These are phyloP conservation scores for Quadroppia sp. DNA, from an alignment of 2,888 invertebrate genomes.

Conservation along the genomic window DNA sequence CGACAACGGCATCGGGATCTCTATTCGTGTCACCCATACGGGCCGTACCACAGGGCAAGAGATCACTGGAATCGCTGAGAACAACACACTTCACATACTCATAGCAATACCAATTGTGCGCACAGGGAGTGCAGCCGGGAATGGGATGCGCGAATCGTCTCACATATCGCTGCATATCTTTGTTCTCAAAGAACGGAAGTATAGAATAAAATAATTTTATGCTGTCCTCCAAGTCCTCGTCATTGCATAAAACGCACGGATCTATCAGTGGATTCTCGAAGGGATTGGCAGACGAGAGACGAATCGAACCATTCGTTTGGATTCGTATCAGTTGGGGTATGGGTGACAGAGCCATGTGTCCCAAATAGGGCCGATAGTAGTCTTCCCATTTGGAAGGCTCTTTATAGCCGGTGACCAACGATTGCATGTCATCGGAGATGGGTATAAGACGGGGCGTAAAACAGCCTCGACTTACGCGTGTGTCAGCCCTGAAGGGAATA, in stretches of 20 bases:
- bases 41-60: not conserved
- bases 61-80: too few relatives aligned
- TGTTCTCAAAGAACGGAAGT: not conserved
- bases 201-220: conserved; percentile 21
- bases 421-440: not conserved
- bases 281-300: conserved; percentile 5
- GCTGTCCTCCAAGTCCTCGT: not conserved
- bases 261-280: conserved; percentile 10
- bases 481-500: not conserved
- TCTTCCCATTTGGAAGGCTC: not conserved
- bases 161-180: not conserved
- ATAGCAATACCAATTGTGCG: not conserved
- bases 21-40: conserved; percentile 28
- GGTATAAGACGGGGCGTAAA: not conserved
- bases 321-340: not conserved
- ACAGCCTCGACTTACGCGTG: not conserved
- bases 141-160: not conserved
- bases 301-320: conserved; percentile 14
- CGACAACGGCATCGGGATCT: conserved; percentile 26
- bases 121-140: conserved; percentile 16
- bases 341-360: not conserved
- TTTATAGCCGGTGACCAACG: not conserved
- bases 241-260: not conserved
- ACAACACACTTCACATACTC: conserved; percentile 21
- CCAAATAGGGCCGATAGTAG: not conserved